Conservation (phyloP, 1,140 invertebrate species). For the Asobara japonica region DNA sequence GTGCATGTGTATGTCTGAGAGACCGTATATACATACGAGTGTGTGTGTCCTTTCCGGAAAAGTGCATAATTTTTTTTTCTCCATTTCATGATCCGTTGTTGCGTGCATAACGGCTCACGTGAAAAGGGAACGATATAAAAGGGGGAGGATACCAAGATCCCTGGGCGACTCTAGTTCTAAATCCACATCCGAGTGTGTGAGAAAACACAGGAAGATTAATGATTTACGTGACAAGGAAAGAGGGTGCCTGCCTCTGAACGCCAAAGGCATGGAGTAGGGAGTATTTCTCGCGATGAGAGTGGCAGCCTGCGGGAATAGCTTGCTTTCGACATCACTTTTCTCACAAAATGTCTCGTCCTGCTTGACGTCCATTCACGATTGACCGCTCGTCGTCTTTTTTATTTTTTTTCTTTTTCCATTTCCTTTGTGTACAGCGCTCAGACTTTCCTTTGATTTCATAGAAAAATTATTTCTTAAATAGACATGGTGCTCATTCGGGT, state of each 20-base stretch:
- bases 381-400: conserved; percentile 1
- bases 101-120: conserved; percentile 7
- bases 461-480: too few relatives aligned
- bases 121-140: conserved; percentile 19
- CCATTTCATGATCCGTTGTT: conserved; percentile 3
- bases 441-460: background rate
- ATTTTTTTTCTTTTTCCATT: background rate
- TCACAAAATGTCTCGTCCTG: conserved; percentile 13
- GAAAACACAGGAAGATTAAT: conserved; percentile 66
- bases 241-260: conserved; percentile 43
- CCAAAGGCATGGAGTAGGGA: conserved; percentile 39
- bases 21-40: too few relatives aligned
- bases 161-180: conserved; percentile 59
- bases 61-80: too few relatives aligned
- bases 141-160: conserved; percentile 39
- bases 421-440: background rate
- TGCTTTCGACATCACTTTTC: conserved; percentile 15
- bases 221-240: conserved; percentile 62
- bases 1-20: too few relatives aligned
- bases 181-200: conserved; percentile 66
- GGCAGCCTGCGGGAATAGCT: background rate
- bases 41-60: too few relatives aligned
- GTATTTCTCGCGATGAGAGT: background rate
- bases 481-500: too few relatives aligned
- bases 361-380: conserved; percentile 13